Evolutionary conservation across 2,888 invertebrate genomes (phyloP).

Genomic region (Mamestra brassicae): DNA sequence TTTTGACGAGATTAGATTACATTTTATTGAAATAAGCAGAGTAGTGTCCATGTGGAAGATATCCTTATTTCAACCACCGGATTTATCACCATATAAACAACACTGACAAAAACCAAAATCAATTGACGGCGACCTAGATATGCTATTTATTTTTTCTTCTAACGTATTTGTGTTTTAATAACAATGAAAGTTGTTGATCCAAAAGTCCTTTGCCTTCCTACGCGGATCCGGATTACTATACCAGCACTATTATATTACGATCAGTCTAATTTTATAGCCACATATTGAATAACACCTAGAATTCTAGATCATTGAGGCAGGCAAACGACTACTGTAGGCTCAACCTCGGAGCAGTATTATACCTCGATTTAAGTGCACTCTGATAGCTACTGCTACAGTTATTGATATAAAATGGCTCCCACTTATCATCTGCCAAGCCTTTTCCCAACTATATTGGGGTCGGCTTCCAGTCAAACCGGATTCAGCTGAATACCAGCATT

Average conservation of each 20-base stretch:
- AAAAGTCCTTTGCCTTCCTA: too few relatives aligned
- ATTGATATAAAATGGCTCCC: slow-evolving; percentile 8
- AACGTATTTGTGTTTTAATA: neutral
- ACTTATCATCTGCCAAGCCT: neutral
- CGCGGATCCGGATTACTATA: neutral
- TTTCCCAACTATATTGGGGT: too few relatives aligned
- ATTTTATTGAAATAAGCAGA: too few relatives aligned
- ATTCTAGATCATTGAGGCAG: slow-evolving; percentile 31
- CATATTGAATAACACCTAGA: slow-evolving; percentile 21
- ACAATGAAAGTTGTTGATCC: neutral
- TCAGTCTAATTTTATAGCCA: slow-evolving; percentile 6
- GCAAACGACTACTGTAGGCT: slow-evolving; percentile 2
- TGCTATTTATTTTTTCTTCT: too few relatives aligned
- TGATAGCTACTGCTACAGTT: slow-evolving; percentile 1
- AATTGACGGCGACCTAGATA: too few relatives aligned
- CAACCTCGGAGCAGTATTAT: slow-evolving; percentile 17
- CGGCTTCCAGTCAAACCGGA: too few relatives aligned
- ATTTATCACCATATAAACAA: too few relatives aligned
- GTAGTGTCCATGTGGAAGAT: neutral
- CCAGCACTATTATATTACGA: neutral
- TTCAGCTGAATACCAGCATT: too few relatives aligned
- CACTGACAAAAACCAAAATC: too few relatives aligned
- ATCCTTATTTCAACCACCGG: too few relatives aligned
- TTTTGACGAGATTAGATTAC: too few relatives aligned
- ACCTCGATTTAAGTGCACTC: slow-evolving; percentile 1